These are phyloP conservation scores for Archivesica marissinica DNA, from an alignment of 1,140 invertebrate species.

Conservation along the genomic window DNA sequence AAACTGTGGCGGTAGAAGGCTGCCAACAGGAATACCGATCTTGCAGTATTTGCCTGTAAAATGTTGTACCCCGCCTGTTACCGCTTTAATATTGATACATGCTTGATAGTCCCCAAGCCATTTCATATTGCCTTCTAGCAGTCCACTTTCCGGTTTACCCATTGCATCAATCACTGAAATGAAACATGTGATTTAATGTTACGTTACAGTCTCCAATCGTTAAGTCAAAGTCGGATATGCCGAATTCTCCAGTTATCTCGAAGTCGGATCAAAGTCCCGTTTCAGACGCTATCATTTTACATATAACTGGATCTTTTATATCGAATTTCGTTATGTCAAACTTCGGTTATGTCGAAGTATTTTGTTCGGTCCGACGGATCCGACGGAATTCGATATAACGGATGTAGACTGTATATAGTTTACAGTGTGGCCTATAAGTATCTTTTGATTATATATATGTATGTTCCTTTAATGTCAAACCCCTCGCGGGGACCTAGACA, in stretches of 20 bases:
- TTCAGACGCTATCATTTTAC: background rate
- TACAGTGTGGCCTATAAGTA: too few species aligned
- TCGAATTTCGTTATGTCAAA: background rate
- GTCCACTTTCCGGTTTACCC: constrained; percentile 12
- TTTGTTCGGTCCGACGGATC: too few species aligned
- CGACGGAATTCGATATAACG: too few species aligned
- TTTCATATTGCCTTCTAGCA: constrained; percentile 15
- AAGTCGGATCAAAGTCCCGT: background rate
- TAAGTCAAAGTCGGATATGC: background rate
- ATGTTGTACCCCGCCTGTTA: background rate
- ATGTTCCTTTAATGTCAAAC: too few species aligned
- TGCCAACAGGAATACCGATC: background rate
- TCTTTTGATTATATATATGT: too few species aligned
- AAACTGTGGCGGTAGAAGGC: background rate
- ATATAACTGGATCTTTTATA: background rate
- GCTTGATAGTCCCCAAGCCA: constrained; percentile 39
- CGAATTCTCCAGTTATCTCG: background rate
- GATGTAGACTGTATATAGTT: too few species aligned
- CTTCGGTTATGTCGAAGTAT: too few species aligned
- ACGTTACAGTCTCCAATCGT: background rate
- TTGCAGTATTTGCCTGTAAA: constrained; percentile 12
- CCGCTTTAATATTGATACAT: constrained; percentile 9
- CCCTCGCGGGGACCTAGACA: too few species aligned
- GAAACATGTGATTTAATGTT: background rate
- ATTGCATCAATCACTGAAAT: constrained; percentile 36